These are phyloP conservation scores for Shinisaurus crocodilurus DNA, from an alignment of 2,113 vertebrate genomes.

Conservation along the genomic window DNA sequence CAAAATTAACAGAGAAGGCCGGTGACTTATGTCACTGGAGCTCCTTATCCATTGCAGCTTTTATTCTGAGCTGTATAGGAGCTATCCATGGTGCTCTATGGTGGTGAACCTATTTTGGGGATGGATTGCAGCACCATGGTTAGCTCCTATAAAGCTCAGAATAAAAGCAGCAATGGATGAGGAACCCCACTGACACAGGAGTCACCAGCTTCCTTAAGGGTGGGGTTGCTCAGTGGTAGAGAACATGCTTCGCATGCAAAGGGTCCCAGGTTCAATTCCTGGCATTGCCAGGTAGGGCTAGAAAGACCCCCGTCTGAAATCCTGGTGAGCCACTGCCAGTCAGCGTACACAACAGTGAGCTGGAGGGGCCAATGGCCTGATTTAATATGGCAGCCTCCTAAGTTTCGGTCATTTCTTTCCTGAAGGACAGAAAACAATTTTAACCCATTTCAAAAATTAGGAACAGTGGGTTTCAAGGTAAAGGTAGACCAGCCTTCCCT, in stretches of 20 bases:
- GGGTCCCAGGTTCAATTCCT: not conserved
- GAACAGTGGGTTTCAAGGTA: not conserved
- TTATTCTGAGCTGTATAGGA: too few relatives aligned
- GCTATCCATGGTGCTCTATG: too few relatives aligned
- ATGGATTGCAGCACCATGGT: too few relatives aligned
- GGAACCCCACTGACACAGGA: too few relatives aligned
- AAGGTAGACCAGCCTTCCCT: not conserved
- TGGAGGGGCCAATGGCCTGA: not conserved
- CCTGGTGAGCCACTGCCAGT: not conserved
- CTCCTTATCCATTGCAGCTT: too few relatives aligned
- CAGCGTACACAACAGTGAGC: not conserved
- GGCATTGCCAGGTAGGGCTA: not conserved
- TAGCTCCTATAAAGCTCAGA: too few relatives aligned
- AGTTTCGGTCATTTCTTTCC: conserved; percentile 17
- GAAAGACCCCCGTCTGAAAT: not conserved
- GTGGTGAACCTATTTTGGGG: too few relatives aligned
- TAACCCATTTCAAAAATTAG: not conserved
- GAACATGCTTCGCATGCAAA: too few relatives aligned
- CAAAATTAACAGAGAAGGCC: too few relatives aligned
- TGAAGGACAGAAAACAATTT: not conserved
- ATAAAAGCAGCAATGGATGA: too few relatives aligned
- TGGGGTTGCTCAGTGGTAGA: not conserved
- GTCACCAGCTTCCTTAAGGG: too few relatives aligned
- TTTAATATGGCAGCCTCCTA: not conserved
- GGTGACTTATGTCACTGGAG: too few relatives aligned